Percentiles rank a stretch among this genome's conserved stretches.
Conservation (phyloP, 2,113 vertebrate genomes). For the Emydura subglobosa region DNA sequence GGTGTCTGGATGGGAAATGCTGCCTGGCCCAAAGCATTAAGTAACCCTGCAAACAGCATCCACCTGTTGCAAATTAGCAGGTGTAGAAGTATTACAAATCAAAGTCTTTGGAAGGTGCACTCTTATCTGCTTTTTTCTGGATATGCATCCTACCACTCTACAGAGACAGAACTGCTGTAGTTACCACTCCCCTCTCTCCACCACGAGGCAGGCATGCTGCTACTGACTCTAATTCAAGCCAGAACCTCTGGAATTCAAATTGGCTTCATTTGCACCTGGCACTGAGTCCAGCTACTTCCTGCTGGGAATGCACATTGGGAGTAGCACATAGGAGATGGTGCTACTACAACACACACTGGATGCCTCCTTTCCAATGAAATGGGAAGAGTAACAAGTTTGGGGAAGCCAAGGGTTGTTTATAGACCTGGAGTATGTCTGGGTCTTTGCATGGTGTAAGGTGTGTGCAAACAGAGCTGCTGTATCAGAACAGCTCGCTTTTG, state of each 20-base stretch:
- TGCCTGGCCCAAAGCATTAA: background rate
- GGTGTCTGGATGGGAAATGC: background rate
- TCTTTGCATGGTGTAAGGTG: background rate
- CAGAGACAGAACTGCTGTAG: background rate
- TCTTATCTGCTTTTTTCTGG: background rate
- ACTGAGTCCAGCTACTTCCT: background rate
- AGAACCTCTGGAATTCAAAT: background rate
- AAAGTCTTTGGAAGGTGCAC: background rate
- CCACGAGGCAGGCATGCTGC: too few relatives aligned
- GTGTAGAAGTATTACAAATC: slow-evolving; percentile 40
- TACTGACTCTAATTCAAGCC: background rate
- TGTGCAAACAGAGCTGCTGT: background rate
- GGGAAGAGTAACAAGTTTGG: fast-evolving
- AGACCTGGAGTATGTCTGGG: background rate
- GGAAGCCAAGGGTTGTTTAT: background rate
- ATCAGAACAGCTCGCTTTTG: background rate
- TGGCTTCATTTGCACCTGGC: background rate
- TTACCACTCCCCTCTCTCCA: background rate
- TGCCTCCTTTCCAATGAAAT: background rate
- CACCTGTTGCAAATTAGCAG: background rate
- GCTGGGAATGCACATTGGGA: background rate
- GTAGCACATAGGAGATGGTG: fast-evolving
- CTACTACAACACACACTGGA: background rate
- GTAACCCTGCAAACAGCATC: fast-evolving
- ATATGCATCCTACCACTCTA: background rate